Base-by-base conservation (phyloP, 2,888 invertebrate species). In the Spodoptera littoralis region DNA sequence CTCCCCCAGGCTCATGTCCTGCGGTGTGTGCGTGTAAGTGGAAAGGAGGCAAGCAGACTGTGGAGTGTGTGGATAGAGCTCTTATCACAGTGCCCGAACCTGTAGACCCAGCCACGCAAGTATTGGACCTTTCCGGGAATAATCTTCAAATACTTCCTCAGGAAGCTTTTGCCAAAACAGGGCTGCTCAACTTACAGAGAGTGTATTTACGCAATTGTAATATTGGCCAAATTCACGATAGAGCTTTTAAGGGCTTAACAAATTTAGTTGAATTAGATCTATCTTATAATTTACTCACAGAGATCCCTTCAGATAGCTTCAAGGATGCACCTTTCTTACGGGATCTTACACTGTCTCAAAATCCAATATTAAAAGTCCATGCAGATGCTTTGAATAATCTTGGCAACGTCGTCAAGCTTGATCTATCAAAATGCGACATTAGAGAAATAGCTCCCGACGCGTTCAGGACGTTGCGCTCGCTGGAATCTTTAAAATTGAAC, bases 21-120 rank as follows among this genome's bases (percentile, higher is more conserved):
- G 95, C 95, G 48, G 96, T 96, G 80, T 98, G 98, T 92, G 96
- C 96, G 83, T 98, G 98, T 94, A 98, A 98, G 92, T 98, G 98
- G 98, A 98, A 98, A 92, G 97, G 97, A 83, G 98, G 98, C 79
- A 98, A 98, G 91, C 97, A 98, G 89, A 98, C 98, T 55, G 98
- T 98, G 68, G 98, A 98, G 93, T 98, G 98, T 92, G 96, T 97
- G 86, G 97, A 98, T 90, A 96, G 97, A 65, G 96, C 96, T 65
- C 95, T 98, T 76, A 97, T 97, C 84, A 96, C 97, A 60, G 97
- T 98, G 77, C 98, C 98, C 51, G 97, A 97, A 82, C 96, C 96
- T 84, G 97, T 98, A 76, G 98, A 98, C 90, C 96, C 97, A 47
- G 98, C 97, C 80, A 98, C 98, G 43, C 98, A 98, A 95, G 98